These are phyloP conservation scores for Hydrolagus affinis DNA, from an alignment of 2,113 vertebrate species.

Conservation along the genomic window DNA sequence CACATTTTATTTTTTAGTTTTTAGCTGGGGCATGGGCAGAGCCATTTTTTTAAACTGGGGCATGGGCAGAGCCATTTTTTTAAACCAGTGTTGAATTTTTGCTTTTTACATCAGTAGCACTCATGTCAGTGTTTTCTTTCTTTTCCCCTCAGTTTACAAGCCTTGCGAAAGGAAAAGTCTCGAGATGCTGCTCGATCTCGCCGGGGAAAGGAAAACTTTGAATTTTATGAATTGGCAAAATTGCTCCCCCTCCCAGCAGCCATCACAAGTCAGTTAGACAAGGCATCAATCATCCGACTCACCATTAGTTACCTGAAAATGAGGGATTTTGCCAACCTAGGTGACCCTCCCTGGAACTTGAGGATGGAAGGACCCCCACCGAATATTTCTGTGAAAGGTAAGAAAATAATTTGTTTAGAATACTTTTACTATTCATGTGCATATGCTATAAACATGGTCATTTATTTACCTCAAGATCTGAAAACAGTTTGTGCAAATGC, in stretches of 20 bases:
- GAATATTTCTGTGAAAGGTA: slow-evolving; percentile 98
- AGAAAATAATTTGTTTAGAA: slow-evolving; percentile 36
- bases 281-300: slow-evolving; percentile 95
- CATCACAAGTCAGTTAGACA: slow-evolving; percentile 97
- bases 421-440: not conserved
- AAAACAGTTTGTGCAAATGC: not conserved
- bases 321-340: slow-evolving; percentile 97
- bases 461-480: not conserved
- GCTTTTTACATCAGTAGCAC: not conserved
- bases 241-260: slow-evolving; percentile 93
- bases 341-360: slow-evolving; percentile 95
- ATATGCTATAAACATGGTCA: not conserved
- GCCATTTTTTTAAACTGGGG: no score
- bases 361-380: slow-evolving; percentile 94
- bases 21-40: no score
- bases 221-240: slow-evolving; percentile 97
- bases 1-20: not conserved
- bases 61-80: not conserved
- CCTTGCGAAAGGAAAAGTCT: slow-evolving; percentile 96
- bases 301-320: slow-evolving; percentile 99
- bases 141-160: slow-evolving; percentile 80
- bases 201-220: slow-evolving; percentile 96
- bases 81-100: not conserved
- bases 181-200: slow-evolving; percentile 92
- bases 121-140: slow-evolving; percentile 34